These are phyloP conservation scores for Mythimna albipuncta DNA, from an alignment of 2,888 invertebrate genomes.

Conservation along the genomic window DNA sequence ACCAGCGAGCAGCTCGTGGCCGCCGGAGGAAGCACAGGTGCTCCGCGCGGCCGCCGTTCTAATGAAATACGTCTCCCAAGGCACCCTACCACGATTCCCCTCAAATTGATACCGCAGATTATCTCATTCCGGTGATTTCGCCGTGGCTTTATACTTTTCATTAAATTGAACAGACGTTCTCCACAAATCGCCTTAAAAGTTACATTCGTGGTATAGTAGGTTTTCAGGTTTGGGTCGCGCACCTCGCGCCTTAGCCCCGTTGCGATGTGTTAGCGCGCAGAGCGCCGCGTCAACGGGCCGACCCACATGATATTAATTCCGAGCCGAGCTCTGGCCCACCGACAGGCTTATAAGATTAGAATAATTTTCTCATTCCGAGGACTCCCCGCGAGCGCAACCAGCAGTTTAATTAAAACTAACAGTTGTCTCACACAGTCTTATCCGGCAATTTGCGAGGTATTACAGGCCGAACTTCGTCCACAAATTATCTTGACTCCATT, in stretches of 20 bases:
- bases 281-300: slow-evolving; percentile 65
- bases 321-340: slow-evolving; percentile 83
- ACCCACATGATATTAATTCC: slow-evolving; percentile 86
- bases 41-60: slow-evolving; percentile 69
- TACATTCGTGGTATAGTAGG: slow-evolving; percentile 58
- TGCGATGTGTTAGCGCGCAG: slow-evolving; percentile 36
- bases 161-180: slow-evolving; percentile 81
- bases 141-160: slow-evolving; percentile 84
- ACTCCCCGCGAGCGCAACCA: slow-evolving; percentile 87
- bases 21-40: slow-evolving; percentile 72
- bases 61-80: slow-evolving; percentile 87
- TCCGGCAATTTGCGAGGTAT: slow-evolving; percentile 91
- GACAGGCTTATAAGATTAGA: slow-evolving; percentile 90
- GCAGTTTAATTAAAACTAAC: slow-evolving; percentile 91
- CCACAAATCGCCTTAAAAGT: slow-evolving; percentile 78
- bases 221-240: slow-evolving; percentile 61
- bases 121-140: slow-evolving; percentile 82
- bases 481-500: slow-evolving; percentile 90
- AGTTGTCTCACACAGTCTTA: slow-evolving; percentile 91
- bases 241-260: slow-evolving; percentile 35
- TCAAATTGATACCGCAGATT: slow-evolving; percentile 88
- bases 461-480: slow-evolving; percentile 89
- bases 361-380: slow-evolving; percentile 89
- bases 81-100: slow-evolving; percentile 75
- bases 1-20: slow-evolving; percentile 41